These are phyloP conservation scores for Nettapus auritus DNA, from an alignment of 2,113 vertebrate species.

Conservation along the genomic window DNA sequence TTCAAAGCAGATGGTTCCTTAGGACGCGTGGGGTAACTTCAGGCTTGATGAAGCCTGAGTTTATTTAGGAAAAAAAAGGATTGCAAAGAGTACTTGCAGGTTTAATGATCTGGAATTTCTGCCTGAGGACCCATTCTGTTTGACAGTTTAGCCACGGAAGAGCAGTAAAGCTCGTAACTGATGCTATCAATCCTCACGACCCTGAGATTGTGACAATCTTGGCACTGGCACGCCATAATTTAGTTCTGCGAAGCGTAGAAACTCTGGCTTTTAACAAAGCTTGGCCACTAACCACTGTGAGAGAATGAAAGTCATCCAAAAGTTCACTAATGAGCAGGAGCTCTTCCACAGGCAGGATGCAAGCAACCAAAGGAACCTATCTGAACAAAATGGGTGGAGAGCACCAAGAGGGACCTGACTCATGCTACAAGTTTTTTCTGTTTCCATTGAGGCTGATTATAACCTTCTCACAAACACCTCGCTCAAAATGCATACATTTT, in stretches of 20 bases:
- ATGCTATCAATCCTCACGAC: background rate
- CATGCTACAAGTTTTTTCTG: background rate
- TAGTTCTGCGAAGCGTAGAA: conserved; percentile 1
- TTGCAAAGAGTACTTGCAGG: background rate
- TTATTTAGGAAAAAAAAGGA: conserved; percentile 27
- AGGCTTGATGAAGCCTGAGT: background rate
- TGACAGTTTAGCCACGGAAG: background rate
- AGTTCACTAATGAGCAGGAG: background rate
- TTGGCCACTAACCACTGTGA: background rate
- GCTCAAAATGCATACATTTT: background rate
- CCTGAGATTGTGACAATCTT: background rate
- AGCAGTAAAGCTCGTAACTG: background rate
- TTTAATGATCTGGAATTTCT: conserved; percentile 44
- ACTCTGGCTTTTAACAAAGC: conserved; percentile 5
- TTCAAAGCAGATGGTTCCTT: background rate
- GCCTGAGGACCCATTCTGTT: conserved; percentile 37
- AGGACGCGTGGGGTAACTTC: background rate
- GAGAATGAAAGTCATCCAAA: background rate
- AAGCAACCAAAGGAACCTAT: background rate
- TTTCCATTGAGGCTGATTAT: background rate
- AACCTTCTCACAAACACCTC: background rate
- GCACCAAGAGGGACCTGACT: background rate
- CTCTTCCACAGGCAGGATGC: background rate
- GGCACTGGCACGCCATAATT: background rate
- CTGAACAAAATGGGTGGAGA: background rate